phyloP scores from a whole-genome alignment of 2,113 vertebrate species.

The Myotis brandtii region DNA sequence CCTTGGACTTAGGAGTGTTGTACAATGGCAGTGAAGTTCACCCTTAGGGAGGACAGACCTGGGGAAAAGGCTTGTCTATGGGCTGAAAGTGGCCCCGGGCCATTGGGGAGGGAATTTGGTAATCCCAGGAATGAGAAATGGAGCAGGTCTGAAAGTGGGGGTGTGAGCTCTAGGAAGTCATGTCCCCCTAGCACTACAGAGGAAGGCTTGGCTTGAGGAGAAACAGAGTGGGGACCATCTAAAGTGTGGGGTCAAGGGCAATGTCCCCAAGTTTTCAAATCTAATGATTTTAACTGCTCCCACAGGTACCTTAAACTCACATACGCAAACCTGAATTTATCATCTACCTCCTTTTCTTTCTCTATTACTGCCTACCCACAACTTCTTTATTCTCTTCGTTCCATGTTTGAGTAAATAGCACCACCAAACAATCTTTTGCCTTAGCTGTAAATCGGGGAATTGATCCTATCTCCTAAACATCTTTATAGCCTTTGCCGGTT shows the following conservation, averaged over 20 bases:
- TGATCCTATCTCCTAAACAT: background rate
- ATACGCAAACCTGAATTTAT: background rate
- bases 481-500: background rate
- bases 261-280: background rate
- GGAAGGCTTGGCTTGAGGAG: background rate
- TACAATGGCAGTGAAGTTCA: background rate
- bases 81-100: background rate
- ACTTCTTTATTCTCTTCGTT: background rate
- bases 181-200: background rate
- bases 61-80: background rate
- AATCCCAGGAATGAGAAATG: background rate
- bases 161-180: background rate
- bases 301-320: background rate
- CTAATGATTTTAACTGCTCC: background rate
- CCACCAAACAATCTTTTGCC: background rate
- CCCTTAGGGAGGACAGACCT: background rate
- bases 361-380: background rate
- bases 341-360: background rate
- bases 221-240: background rate
- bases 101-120: background rate
- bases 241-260: background rate
- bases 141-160: background rate
- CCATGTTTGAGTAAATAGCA: background rate
- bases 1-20: background rate
- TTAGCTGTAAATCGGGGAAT: background rate